phyloP scores from a whole-genome alignment of 2,113 vertebrate genomes.

The Corythornis vintsioides region DNA sequence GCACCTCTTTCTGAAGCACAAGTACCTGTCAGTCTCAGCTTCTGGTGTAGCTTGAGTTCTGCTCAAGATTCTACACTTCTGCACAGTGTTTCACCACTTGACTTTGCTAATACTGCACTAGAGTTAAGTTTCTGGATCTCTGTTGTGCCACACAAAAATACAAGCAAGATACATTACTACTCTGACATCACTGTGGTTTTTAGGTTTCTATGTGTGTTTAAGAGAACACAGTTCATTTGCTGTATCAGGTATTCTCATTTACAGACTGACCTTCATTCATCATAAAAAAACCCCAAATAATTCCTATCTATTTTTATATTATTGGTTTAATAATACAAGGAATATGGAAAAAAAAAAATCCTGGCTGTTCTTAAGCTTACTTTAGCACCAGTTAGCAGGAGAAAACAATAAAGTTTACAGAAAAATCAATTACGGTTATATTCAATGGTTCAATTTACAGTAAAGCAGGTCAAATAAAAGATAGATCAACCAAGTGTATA shows the following conservation, averaged over 20 bases:
- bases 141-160: not conserved
- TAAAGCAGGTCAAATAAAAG: not conserved
- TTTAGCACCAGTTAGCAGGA: not conserved
- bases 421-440: not conserved
- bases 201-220: not conserved
- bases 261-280: not conserved
- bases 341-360: not conserved
- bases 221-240: not conserved
- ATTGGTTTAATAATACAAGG: not conserved
- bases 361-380: not conserved
- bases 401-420: not conserved
- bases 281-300: not conserved
- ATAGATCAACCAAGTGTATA: not conserved
- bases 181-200: not conserved
- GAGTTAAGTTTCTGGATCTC: not conserved
- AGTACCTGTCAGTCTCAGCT: not conserved
- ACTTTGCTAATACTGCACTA: not conserved
- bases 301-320: not conserved
- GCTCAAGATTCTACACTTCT: not conserved
- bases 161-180: not conserved
- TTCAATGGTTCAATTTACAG: not conserved
- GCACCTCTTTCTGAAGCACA: rapidly evolving
- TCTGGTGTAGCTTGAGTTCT: not conserved
- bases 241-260: not conserved
- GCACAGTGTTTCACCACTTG: not conserved